Evolutionary conservation across 1,140 invertebrate species (phyloP), one percentile per base, ranked within the genome.

Genomic region (Leptoteleia sp.): DNA sequence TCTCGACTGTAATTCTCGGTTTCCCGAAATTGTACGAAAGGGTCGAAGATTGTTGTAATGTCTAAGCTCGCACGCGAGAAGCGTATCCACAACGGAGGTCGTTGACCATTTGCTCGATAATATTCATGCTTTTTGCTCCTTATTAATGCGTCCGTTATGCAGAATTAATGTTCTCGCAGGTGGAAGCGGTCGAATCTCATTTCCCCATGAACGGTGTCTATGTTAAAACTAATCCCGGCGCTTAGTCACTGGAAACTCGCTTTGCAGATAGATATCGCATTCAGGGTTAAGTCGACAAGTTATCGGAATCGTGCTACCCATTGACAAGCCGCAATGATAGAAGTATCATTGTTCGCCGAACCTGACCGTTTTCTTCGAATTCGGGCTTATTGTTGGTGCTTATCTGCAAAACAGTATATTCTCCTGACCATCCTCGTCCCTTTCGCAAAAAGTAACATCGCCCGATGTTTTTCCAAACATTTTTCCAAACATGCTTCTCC

Each of bases 131-230:
- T 81, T 81, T 78, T 79, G 79, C 72, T 79, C 71, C 57, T 82
- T 83, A 81, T 79, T 80, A 82, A 79, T 75, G 72, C 76, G 73
- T 77, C 82, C 81, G 82, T 82, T 82, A 82, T 71, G 50, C 76
- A 77, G 68, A 75, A 81, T 78, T 72, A 71, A 78, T 81, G 79
- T 62, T 75, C 68, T 71, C 57, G 76, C 65, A 79, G 75, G 76
- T 79, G 76, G 76, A 81, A 76, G 61, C 70, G 42, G 52, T 70
- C 52, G 59, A 67, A 71, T 75, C 71, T 76, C 57, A 67, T 68
- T 75, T 77, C 73, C 71, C 70, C 67, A 61, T 54, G 68, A 80
- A 57, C 78, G 47, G 33, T 64, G 64, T 70, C 68, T 68, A 40
- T 31, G 42, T 65, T 64, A 25, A 48, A 72, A 57, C 52, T 75